Base-by-base conservation (phyloP, 2,888 invertebrate species). In the Pocota personata region DNA sequence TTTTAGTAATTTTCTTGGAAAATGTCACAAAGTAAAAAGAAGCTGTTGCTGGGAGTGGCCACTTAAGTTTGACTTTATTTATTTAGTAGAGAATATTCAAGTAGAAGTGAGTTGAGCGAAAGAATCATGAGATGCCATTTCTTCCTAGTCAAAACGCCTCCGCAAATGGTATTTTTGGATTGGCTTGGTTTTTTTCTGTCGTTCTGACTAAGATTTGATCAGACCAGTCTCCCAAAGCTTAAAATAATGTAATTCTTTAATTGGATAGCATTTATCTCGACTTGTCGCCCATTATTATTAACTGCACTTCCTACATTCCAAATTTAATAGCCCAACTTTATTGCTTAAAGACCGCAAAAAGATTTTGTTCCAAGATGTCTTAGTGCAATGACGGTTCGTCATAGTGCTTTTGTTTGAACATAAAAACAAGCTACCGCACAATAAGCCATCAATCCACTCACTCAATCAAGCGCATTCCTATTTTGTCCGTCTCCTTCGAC, bases 1-100 rank as follows among this genome's bases (percentile, higher is more conserved):
- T 46, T 72, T 40, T 12, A 14, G 79, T 50, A 58, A 77, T 77
- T 77, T 50, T 43, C 66, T 66, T 46, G 0, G 58, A 10, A 50
- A 37, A 48, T 24, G 19, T 6, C 16, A 43, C 30, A 62, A 62
- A 52, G 19, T 30, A 52, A 19, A 6, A 14, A 8, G 10, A 55
- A 30, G 12, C 27, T 46, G 48, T 32, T 62, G 8, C 32, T 64
- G 10, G 16, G 37, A 46, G 35, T 46, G 10, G 46, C 6, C 8
- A 46, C 46, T 19, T 46, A 16, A 46, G 48, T 32, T 24, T 21
- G 3, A 0, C n/a, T 4, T 69, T 55, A 69, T 19, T 55, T 69
- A 69, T 69, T 69, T 1, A 69, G 6, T n/a, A 5, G 40, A 2
- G 43, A 69, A 69, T 35, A 32, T 27, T 27, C 5, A 12, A 30